Conservation (phyloP, 1,140 invertebrate species). For the Drosophila biarmipes region DNA sequence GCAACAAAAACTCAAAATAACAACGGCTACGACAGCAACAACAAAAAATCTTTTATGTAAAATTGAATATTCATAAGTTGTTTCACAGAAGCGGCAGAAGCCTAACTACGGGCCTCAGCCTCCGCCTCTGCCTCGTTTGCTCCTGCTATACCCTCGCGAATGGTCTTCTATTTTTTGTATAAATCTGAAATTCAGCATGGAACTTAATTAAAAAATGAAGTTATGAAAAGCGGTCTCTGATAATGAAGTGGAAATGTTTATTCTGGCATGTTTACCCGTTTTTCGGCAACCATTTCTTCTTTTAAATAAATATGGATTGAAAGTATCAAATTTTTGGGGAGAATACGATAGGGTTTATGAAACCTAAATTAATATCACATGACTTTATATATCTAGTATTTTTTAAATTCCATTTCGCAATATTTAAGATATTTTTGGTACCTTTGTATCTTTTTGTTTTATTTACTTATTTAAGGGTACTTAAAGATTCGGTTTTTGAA, state of each 20-base stretch:
- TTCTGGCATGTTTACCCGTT: background rate
- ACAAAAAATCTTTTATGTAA: slow-evolving; percentile 82
- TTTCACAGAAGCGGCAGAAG: slow-evolving; percentile 53
- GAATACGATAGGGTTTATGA: no score
- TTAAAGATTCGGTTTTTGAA: background rate
- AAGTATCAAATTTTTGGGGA: no score
- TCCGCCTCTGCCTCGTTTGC: slow-evolving; percentile 18
- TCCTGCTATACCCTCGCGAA: slow-evolving; percentile 5
- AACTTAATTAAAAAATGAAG: background rate
- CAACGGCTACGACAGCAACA: slow-evolving; percentile 62
- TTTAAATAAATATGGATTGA: no score
- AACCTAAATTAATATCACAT: no score
- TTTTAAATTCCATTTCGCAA: no score
- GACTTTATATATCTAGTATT: no score
- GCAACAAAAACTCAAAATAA: slow-evolving; percentile 73
- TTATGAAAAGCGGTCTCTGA: background rate
- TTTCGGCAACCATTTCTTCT: background rate
- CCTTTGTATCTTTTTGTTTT: background rate
- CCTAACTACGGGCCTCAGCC: slow-evolving; percentile 53
- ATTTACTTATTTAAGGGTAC: background rate
- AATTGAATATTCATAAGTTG: slow-evolving; percentile 83
- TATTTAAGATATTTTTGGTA: no score
- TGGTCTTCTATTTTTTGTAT: background rate
- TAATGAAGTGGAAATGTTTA: background rate
- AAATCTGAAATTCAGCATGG: background rate